Evolutionary conservation across 1,140 invertebrate species (phyloP), one percentile per base, ranked within the genome.

Genomic region (Pantala flavescens): DNA sequence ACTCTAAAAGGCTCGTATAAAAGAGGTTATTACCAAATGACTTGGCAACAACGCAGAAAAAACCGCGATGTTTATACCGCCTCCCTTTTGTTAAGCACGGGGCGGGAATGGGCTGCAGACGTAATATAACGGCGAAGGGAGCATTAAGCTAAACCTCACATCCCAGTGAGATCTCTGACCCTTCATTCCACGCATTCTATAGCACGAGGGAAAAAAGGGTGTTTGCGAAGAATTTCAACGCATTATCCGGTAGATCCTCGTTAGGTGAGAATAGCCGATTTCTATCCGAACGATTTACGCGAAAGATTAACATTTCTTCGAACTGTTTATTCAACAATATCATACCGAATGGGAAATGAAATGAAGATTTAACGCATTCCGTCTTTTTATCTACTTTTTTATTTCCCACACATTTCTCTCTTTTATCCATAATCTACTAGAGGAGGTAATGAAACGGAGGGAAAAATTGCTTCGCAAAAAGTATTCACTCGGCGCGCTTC

Each of bases 121-220:
- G 49, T 63, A 7, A 63, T 63, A 63, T 63, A 63, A 63, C 49
- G 49, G 49, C 14, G 49, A 63, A 12, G 49, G 49, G 12, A 12
- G 3, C 49, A 63, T 63, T 63, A 63, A 63, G 14, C 49, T 63
- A 63, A 63, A 63, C 49, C 49, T 63, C n/a, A 63, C 49, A 63
- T 63, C 49, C 49, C 49, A 63, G 49, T 16, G 49, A 63, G 49
- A 63, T 63, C 49, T 63, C 49, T 63, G 49, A 63, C 49, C 49
- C 49, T 63, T 63, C 49, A 63, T 63, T 63, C 49, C 49, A 63
- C 3, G 49, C 49, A 63, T 63, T 63, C 49, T 63, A 63, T 63
- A 19, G 3, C n/a, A 63, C 49, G 16, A 21, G 49, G 12, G 49
- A 63, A 63, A 63, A 19, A 63, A 63, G 49, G 49, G 49, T 21